Evolutionary conservation across 2,888 invertebrate genomes (phyloP).

Genomic region (Agrotis segetum): DNA sequence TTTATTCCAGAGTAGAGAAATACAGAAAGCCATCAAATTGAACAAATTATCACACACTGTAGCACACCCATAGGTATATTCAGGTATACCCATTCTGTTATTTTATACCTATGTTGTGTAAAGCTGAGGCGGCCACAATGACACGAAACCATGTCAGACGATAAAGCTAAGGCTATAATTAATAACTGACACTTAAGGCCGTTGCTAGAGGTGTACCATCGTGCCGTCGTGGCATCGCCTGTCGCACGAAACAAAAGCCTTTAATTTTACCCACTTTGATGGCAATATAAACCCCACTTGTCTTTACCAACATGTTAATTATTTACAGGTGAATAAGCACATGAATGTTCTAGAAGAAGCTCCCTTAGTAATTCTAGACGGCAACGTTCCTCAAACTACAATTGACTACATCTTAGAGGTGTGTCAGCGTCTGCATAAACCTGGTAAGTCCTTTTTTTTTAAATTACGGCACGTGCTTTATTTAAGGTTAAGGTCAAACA

Average conservation of each 20-base stretch:
- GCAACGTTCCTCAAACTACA: constrained; percentile 94
- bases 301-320: constrained; percentile 16
- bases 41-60: no score
- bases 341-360: constrained; percentile 91
- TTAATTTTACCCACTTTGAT: constrained; percentile 9
- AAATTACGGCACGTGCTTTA: no score
- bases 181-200: constrained; percentile 17
- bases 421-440: constrained; percentile 91
- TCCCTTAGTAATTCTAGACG: constrained; percentile 96
- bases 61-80: no score
- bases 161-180: constrained; percentile 3
- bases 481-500: no score
- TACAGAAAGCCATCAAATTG: no score
- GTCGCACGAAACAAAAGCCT: constrained; percentile 25
- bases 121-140: not conserved
- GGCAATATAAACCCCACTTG: not conserved
- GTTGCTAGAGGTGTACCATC: not conserved
- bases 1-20: no score
- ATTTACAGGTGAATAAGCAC: constrained; percentile 91
- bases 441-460: constrained; percentile 91
- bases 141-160: constrained; percentile 3
- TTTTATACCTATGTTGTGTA: not conserved
- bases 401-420: constrained; percentile 92
- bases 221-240: not conserved
- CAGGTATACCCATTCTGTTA: no score